Evolutionary conservation across 2,797 vertebrate genomes (phyloP).

Genomic region (Acridotheres tristis): DNA sequence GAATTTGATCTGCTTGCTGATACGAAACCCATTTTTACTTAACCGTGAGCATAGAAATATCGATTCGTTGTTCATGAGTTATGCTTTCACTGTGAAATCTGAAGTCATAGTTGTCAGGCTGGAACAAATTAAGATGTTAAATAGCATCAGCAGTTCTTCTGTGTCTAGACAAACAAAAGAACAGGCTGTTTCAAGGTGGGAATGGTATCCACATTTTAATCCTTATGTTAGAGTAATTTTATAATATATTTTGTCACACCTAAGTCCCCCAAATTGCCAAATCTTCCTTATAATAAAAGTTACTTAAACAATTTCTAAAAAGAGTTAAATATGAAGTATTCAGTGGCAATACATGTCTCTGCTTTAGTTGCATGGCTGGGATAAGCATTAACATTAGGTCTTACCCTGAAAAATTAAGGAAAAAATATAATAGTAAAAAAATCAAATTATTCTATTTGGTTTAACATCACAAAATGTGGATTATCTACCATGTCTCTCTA

Average conservation of each 20-base stretch:
- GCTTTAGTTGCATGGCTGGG: not conserved
- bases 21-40: slow-evolving; percentile 49
- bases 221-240: not conserved
- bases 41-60: slow-evolving; percentile 7
- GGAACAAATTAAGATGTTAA: slow-evolving; percentile 69
- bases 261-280: not conserved
- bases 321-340: not conserved
- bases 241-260: not conserved
- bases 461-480: not conserved
- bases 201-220: not conserved
- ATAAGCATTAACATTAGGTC: not conserved
- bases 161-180: not conserved
- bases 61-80: slow-evolving; percentile 32
- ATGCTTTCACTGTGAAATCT: slow-evolving; percentile 38
- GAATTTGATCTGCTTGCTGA: slow-evolving; percentile 28
- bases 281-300: not conserved
- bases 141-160: not conserved
- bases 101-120: slow-evolving; percentile 36
- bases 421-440: not conserved
- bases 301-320: not conserved
- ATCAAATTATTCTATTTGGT: not conserved
- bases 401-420: not conserved
- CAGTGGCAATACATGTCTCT: not conserved
- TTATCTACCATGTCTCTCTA: not conserved
- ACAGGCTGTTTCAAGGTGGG: not conserved